Conservation (phyloP, 2,113 vertebrate species). For the Otolemur garnettii region DNA sequence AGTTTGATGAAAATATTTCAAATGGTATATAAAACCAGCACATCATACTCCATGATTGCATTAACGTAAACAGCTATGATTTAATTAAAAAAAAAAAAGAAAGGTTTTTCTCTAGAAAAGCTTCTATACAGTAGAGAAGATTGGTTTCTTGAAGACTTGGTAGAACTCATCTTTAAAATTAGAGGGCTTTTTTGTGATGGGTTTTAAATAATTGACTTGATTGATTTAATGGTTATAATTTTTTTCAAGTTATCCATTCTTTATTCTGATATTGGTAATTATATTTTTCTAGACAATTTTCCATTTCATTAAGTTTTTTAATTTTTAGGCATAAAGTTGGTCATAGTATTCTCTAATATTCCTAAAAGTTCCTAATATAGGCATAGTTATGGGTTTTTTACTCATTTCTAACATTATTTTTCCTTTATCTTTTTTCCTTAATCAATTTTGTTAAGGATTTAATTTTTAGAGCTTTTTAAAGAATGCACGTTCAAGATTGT, state of each 20-base stretch:
- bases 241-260: background rate
- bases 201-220: background rate
- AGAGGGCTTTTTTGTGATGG: background rate
- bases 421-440: background rate
- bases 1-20: no score
- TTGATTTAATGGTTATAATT: background rate
- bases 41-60: no score
- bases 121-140: background rate
- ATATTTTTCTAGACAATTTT: slow-evolving; percentile 31
- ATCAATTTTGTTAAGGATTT: background rate
- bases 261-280: background rate
- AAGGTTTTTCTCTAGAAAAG: background rate
- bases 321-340: slow-evolving; percentile 31
- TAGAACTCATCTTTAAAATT: background rate
- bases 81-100: no score
- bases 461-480: slow-evolving; percentile 13
- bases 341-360: slow-evolving; percentile 2
- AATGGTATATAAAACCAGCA: no score
- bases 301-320: background rate
- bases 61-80: no score
- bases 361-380: background rate
- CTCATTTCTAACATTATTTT: slow-evolving; percentile 18
- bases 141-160: background rate
- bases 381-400: background rate
- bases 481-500: background rate